A percentile compares a stretch with the other conserved stretches of the same genome.
These are phyloP conservation scores for Anthrax anthrax DNA, from an alignment of 2,888 invertebrate species.

Conservation along the genomic window DNA sequence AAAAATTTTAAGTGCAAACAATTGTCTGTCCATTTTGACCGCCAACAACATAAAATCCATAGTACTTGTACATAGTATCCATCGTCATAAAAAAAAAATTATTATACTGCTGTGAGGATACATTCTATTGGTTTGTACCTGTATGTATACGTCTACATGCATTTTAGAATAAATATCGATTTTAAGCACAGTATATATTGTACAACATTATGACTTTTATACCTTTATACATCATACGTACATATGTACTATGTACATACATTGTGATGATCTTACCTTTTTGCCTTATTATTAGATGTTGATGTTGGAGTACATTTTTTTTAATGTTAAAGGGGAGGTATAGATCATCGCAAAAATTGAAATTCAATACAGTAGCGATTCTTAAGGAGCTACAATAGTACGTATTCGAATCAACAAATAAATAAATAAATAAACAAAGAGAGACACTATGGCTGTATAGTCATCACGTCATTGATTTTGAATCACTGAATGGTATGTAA, in stretches of 20 bases:
- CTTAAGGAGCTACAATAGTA: constrained; percentile 3
- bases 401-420: not conserved
- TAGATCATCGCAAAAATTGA: not conserved
- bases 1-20: constrained; percentile 37
- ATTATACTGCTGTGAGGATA: not conserved
- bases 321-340: not conserved
- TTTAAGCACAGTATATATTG: no score
- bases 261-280: not conserved
- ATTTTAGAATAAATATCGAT: no score
- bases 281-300: not conserved
- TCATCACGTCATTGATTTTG: constrained; percentile 1
- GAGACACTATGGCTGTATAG: constrained; percentile 7
- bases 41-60: constrained; percentile 17
- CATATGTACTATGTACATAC: not conserved
- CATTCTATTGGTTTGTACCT: not conserved
- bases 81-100: not conserved
- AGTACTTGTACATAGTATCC: not conserved
- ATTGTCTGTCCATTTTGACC: constrained; percentile 32
- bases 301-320: not conserved
- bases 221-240: no score
- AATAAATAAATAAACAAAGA: constrained; percentile 4
- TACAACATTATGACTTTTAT: no score
- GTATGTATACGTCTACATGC: not conserved
- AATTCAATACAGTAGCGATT: constrained; percentile 1
- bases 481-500: not conserved